A percentile compares a stretch with the other conserved stretches of the same genome.
Conservation (phyloP, 1,140 invertebrate species). For the Palaemon carinicauda region DNA sequence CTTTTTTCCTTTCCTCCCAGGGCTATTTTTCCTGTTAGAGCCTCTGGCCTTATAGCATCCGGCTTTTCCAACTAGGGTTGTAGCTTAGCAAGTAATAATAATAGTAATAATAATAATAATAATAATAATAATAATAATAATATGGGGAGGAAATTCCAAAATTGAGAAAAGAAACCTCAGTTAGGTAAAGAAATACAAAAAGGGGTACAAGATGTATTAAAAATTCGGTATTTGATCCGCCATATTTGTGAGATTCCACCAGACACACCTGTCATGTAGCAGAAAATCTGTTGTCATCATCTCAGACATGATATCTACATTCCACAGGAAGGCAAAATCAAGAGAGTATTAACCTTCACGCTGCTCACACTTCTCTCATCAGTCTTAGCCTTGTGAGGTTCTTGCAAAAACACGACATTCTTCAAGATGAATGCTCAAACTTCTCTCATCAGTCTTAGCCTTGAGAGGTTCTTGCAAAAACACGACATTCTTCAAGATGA, state of each 20-base stretch:
- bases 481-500: neutral
- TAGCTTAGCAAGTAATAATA: too few relatives aligned
- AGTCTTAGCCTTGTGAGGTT: slow-evolving; percentile 3
- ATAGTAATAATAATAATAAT: too few relatives aligned
- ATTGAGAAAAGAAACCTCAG: neutral
- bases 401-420: neutral
- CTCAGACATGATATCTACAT: neutral
- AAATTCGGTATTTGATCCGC: neutral
- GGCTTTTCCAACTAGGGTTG: too few relatives aligned
- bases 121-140: too few relatives aligned
- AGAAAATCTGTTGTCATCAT: neutral
- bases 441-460: neutral
- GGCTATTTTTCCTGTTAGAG: too few relatives aligned
- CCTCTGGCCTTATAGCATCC: too few relatives aligned
- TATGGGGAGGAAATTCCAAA: neutral
- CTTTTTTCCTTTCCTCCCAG: too few relatives aligned
- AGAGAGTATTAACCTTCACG: slow-evolving; percentile 13
- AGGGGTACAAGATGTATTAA: neutral
- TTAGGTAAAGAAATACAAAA: neutral
- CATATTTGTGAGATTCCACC: neutral
- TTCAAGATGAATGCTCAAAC: neutral
- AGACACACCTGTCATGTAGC: neutral
- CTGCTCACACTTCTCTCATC: neutral
- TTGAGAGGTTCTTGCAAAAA: neutral
- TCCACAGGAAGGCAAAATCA: neutral